Evolutionary conservation across 2,113 vertebrate species (phyloP).

Genomic region (Uropsilus gracilis): DNA sequence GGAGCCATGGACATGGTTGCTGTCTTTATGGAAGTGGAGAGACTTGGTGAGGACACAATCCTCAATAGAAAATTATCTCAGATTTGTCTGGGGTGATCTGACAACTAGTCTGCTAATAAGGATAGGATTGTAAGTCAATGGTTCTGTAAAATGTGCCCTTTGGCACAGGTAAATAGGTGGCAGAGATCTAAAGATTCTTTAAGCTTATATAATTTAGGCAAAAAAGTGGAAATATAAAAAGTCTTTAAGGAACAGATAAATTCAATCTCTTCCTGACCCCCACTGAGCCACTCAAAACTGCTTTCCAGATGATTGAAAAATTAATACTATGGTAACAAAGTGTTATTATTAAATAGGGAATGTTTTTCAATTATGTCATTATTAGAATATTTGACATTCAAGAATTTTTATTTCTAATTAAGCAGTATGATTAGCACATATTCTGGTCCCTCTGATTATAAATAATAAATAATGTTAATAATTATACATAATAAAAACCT

Average conservation of each 20-base stretch:
- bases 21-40: neutral
- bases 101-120: neutral
- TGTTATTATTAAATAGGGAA: neutral
- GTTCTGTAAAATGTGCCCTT: neutral
- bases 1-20: no score
- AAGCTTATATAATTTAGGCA: neutral
- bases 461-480: neutral
- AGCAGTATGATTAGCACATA: neutral
- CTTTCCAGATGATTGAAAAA: neutral
- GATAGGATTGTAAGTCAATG: neutral
- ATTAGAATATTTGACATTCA: conserved; percentile 15
- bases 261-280: neutral
- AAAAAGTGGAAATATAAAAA: neutral
- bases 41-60: neutral
- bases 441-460: neutral
- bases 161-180: neutral
- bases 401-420: conserved; percentile 10
- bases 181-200: neutral
- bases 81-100: neutral
- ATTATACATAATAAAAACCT: neutral
- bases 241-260: neutral
- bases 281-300: neutral
- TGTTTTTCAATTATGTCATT: neutral
- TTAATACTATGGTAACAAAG: neutral
- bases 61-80: neutral